Evolutionary conservation across 2,113 vertebrate species (phyloP).

Genomic region (Anser cygnoides): DNA sequence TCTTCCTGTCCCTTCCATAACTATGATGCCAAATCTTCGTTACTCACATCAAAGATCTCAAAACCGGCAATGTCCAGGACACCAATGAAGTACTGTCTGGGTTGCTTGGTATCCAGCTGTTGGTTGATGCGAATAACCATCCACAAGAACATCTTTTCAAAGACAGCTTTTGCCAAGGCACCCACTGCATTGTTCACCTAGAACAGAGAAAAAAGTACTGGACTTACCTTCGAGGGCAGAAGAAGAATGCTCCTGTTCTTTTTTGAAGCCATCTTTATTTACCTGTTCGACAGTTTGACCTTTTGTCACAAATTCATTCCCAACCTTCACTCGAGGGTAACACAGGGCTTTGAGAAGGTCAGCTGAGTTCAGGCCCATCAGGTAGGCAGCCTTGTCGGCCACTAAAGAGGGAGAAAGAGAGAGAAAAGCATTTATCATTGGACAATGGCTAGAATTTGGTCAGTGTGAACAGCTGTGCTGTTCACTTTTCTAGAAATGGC

Average conservation of each 20-base stretch:
- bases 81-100: constrained; percentile 78
- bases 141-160: constrained; percentile 83
- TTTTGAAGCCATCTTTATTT: no score
- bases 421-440: not conserved
- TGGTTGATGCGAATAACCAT: constrained; percentile 81
- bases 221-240: no score
- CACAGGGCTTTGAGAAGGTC: no score
- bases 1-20: not conserved
- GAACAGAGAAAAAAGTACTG: no score
- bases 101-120: constrained; percentile 77
- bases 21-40: not conserved
- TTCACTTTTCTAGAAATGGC: not conserved
- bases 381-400: not conserved
- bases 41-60: constrained; percentile 78
- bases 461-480: not conserved
- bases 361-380: no score
- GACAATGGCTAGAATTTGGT: no score
- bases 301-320: no score
- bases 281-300: no score
- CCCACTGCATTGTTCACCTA: constrained; percentile 81
- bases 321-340: no score
- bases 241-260: no score
- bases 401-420: constrained; percentile 61
- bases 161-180: constrained; percentile 85
- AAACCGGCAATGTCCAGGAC: constrained; percentile 76